Evolutionary conservation across 2,113 vertebrate genomes (phyloP).

Genomic region (Varanus salvator): DNA sequence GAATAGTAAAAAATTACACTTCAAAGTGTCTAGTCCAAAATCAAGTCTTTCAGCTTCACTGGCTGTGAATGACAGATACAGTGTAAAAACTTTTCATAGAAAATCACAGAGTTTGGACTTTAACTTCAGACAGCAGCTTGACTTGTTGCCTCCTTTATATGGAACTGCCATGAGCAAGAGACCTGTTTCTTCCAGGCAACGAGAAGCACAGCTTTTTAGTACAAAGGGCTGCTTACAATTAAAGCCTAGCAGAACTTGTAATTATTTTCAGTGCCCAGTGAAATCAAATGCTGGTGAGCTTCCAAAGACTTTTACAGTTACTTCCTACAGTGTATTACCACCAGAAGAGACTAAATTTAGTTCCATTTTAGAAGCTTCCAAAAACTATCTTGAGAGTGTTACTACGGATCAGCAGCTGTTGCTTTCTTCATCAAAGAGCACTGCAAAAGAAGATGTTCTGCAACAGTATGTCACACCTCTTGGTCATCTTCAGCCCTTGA

Average conservation of each 20-base stretch:
- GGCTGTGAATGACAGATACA: constrained; percentile 61
- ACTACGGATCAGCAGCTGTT: constrained; percentile 47
- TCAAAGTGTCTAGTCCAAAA: constrained; percentile 66
- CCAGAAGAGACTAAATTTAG: constrained; percentile 59
- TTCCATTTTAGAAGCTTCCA: constrained; percentile 68
- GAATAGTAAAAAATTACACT: constrained; percentile 63
- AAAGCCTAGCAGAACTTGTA: constrained; percentile 27
- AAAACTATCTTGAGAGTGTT: constrained; percentile 49
- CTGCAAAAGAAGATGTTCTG: constrained; percentile 56
- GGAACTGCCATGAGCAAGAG: constrained; percentile 49
- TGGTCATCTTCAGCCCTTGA: constrained; percentile 54
- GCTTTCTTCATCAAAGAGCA: constrained; percentile 50
- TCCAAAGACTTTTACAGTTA: constrained; percentile 62
- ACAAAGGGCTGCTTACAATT: constrained; percentile 48
- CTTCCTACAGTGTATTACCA: constrained; percentile 58
- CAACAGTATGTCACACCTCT: constrained; percentile 37
- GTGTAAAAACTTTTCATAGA: constrained; percentile 73
- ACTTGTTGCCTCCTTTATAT: constrained; percentile 60
- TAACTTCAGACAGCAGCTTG: constrained; percentile 64
- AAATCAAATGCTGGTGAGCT: constrained; percentile 58
- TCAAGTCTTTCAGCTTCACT: constrained; percentile 61
- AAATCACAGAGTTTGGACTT: constrained; percentile 81
- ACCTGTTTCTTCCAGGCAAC: constrained; percentile 30
- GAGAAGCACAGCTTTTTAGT: constrained; percentile 57
- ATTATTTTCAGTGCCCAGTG: constrained; percentile 46